phyloP scores from a whole-genome alignment of 1,140 invertebrate species.

The Thalassaphorura encarpata region DNA sequence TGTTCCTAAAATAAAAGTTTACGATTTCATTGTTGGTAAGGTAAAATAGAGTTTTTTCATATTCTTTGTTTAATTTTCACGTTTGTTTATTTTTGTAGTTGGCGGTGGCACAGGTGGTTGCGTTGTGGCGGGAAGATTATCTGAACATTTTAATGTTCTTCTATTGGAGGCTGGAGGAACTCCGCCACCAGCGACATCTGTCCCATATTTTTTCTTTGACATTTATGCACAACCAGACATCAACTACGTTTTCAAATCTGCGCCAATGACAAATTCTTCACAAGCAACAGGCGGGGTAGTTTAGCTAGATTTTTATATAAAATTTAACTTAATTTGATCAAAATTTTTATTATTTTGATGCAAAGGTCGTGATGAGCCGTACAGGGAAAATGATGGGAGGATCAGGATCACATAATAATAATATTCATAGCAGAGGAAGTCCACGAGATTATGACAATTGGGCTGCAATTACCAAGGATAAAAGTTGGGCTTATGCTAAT shows the following conservation, averaged over 20 bases:
- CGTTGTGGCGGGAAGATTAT: background rate
- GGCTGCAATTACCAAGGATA: constrained; percentile 4
- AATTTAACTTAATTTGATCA: background rate
- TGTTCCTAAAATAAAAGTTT: background rate
- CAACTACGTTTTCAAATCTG: background rate
- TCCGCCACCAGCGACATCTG: background rate
- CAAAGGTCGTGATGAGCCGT: background rate
- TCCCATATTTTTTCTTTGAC: background rate
- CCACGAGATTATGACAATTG: constrained; percentile 14
- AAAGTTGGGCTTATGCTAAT: constrained; percentile 1
- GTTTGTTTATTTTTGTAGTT: constrained; percentile 2
- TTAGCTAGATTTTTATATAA: background rate
- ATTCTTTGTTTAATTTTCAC: background rate
- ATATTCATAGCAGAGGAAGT: constrained; percentile 9
- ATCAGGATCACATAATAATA: background rate
- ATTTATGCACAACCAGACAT: background rate
- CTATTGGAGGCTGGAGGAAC: background rate
- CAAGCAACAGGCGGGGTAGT: background rate
- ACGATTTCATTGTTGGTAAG: background rate
- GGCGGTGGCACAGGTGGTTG: constrained; percentile 2
- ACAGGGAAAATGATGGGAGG: background rate
- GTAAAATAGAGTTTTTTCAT: background rate
- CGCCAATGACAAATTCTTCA: background rate
- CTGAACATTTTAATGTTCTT: background rate
- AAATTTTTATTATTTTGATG: background rate